phyloP scores from a whole-genome alignment of 2,113 vertebrate species.

The Panurus biarmicus region DNA sequence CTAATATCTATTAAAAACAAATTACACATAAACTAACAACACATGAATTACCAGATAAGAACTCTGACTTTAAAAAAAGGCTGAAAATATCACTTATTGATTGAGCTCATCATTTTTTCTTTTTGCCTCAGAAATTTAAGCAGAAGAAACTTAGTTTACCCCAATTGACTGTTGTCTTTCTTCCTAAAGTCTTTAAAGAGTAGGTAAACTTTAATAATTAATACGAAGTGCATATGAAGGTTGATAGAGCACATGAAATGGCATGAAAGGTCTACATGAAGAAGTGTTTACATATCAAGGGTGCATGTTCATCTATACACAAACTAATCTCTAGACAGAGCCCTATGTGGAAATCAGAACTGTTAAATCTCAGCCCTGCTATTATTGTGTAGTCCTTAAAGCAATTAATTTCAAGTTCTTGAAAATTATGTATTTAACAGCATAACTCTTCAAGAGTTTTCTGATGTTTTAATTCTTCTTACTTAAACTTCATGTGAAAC shows the following conservation, averaged over 20 bases:
- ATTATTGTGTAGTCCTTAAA: background rate
- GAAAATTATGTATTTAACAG: background rate
- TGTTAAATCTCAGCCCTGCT: background rate
- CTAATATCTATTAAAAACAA: background rate
- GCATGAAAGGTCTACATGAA: background rate
- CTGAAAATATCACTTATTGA: background rate
- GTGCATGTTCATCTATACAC: background rate
- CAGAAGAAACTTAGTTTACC: background rate
- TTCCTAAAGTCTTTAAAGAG: background rate
- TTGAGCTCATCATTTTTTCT: background rate
- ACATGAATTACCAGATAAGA: background rate
- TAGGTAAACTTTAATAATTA: background rate
- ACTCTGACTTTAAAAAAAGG: background rate
- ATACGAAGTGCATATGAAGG: background rate
- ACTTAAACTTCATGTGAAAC: background rate
- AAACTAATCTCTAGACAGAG: background rate
- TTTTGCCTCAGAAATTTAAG: background rate
- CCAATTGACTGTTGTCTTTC: background rate
- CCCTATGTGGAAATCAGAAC: background rate
- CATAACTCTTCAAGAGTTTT: background rate
- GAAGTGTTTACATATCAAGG: background rate
- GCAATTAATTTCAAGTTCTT: background rate
- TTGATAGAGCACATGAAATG: background rate
- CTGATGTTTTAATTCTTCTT: background rate
- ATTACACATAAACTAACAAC: background rate